Base-by-base conservation (phyloP, 2,888 invertebrate genomes). In the Lumbricus terrestris region DNA sequence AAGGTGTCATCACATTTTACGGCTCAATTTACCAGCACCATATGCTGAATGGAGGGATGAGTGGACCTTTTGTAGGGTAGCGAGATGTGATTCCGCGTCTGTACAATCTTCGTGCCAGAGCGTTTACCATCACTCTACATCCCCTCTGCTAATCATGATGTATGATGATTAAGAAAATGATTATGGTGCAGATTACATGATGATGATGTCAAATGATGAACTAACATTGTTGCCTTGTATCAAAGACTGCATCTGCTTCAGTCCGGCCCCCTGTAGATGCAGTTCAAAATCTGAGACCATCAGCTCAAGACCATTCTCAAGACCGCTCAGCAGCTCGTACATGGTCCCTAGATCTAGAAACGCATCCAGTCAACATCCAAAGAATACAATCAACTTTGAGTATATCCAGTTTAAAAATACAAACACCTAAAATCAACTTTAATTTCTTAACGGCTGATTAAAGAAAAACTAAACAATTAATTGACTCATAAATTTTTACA, bases 271-370 rank as follows among this genome's bases (percentile, higher is more conserved):
- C 23, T 85, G 85, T 23, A 85, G 33, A 85, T 85, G 85, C 85
- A 35, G 85, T 15, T 85, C 85, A 85, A 85, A 85, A 20, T 85
- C 85, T 35, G 85, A 85, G 37, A 85, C 85, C 85, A 85, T 85
- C 18, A 85, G 37, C 34, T 85, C 85, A 11, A 85, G 85, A 23
- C 85, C 85, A 85, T 85, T 85, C 35, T 85, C 85, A 1, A 85
- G 37, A 85, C 85, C 37, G 34, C 85, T 85, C 85, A 85, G 35
- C 85, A 85, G 37, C 23, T 85, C 85, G 35, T 85, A 85, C 85
- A 85, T 85, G 34, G 35, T 85, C 34, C 85, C 85, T 5, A 85
- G 34, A 85, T 85, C 85, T 85, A 85, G 35, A 85, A 37, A 8
- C 35, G 16, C 35, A 85, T 29, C 5, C 6, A 35, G 8, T 35